phyloP scores from a whole-genome alignment of 2,888 invertebrate species.

The Ectemnius continuus region DNA sequence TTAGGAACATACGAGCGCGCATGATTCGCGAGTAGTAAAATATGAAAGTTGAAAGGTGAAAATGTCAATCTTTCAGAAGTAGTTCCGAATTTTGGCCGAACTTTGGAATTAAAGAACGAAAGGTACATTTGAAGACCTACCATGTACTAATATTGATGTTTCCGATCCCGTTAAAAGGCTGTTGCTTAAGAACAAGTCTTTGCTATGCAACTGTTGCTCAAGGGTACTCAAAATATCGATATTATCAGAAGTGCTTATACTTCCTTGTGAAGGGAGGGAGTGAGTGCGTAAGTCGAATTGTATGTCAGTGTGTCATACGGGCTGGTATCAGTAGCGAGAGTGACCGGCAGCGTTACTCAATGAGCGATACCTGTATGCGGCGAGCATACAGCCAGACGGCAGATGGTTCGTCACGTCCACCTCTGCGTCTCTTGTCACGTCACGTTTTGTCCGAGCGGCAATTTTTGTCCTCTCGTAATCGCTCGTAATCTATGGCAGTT shows the following conservation, averaged over 20 bases:
- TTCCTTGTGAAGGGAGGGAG: too few species aligned
- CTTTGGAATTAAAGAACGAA: too few species aligned
- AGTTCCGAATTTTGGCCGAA: too few species aligned
- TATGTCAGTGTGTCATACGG: conserved; percentile 62
- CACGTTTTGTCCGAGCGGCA: conserved; percentile 2
- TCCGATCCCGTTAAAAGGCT: too few species aligned
- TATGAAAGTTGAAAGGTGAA: conserved; percentile 11
- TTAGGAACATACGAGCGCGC: too few species aligned
- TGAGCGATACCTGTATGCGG: conserved; percentile 50
- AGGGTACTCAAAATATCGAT: too few species aligned
- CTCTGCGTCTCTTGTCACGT: conserved; percentile 14
- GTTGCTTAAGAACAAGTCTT: too few species aligned
- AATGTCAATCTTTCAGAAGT: too few species aligned
- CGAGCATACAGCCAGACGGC: conserved; percentile 33
- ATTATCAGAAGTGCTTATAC: too few species aligned
- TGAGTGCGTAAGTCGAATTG: conserved; percentile 39
- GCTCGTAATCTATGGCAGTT: conserved; percentile 1
- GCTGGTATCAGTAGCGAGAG: conserved; percentile 61
- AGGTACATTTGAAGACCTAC: too few species aligned
- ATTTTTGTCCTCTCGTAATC: conserved; percentile 12
- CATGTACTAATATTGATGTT: too few species aligned
- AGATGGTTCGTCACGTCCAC: background rate
- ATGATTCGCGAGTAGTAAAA: background rate
- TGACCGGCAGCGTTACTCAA: conserved; percentile 60
- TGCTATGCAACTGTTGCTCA: too few species aligned